Base-by-base conservation (phyloP, 2,888 invertebrate species). In the Agriopis marginaria region DNA sequence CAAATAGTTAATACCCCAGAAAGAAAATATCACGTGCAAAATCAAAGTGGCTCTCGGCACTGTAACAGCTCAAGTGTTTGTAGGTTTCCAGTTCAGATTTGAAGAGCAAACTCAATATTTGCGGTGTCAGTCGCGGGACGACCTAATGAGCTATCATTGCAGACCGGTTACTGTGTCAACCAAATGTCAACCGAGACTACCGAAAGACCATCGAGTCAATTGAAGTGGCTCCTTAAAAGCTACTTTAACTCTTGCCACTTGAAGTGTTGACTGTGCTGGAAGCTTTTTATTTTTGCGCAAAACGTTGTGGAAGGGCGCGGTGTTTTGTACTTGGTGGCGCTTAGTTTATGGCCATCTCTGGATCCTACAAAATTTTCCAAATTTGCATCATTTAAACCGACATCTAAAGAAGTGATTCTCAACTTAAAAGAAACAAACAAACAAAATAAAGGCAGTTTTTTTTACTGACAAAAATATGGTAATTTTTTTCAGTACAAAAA, bases 61-160 rank as follows among this genome's bases (percentile, higher is more conserved):
- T 63, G 66, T 75, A 73, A 63, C 75, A 72, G 54, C 50, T 75
- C 70, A 73, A 76, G 74, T 72, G 64, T 76, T 77, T 70, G 62
- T 68, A 70, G 73, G 71, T 73, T 67, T 66, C 73, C 78, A 77
- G 76, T 79, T 77, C 76, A 79, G 70, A 71, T 80, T 78, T 78
- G 68, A 74, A 85, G 84, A 75, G 80, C 75, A 77, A 77, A 78
- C 79, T 77, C 79, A 84, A 86, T 85, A 83, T 85, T 85, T 83
- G 86, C 83, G 68, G 78, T 72, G 71, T 70, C 71, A 67, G 68
- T 76, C 77, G 79, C 78, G 80, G 77, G 74, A 77, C 60, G 79
- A 74, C 77, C 79, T 84, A 85, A 85, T 86, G 83, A 84, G 82
- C 79, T 80, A 85, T 84, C 82, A 82, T 82, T 82, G 58, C 67